Percentiles rank a stretch among this genome's conserved stretches.
phyloP scores from a whole-genome alignment of 2,888 invertebrate genomes.

The Limnephilus rhombicus region DNA sequence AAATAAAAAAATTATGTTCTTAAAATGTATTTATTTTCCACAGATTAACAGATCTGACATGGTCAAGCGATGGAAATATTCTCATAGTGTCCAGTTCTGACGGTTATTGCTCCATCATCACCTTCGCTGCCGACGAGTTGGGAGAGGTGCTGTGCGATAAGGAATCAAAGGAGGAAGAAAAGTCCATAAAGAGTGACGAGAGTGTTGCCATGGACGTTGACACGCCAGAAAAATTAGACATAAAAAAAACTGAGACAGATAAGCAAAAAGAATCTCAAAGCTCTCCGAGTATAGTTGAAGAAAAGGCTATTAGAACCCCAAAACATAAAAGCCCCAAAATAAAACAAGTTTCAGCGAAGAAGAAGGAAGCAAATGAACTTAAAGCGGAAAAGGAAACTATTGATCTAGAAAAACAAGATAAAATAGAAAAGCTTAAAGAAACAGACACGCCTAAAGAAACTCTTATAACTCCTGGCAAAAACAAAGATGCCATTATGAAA shows the following conservation, averaged over 20 bases:
- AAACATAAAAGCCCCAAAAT: slow-evolving; percentile 40
- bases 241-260: not conserved
- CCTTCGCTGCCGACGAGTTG: slow-evolving; percentile 86
- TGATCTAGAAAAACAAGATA: slow-evolving; percentile 36
- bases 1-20: not conserved
- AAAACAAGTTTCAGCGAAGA: slow-evolving; percentile 9
- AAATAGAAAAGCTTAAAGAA: slow-evolving; percentile 18
- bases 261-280: slow-evolving; percentile 13
- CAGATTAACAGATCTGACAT: slow-evolving; percentile 89
- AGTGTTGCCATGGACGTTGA: slow-evolving; percentile 35
- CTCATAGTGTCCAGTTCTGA: slow-evolving; percentile 91
- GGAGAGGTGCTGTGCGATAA: slow-evolving; percentile 74
- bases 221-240: slow-evolving; percentile 3
- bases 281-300: slow-evolving; percentile 14
- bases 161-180: slow-evolving; percentile 49
- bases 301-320: slow-evolving; percentile 28
- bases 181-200: slow-evolving; percentile 13
- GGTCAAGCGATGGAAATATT: slow-evolving; percentile 89
- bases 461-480: slow-evolving; percentile 44
- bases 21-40: slow-evolving; percentile 6
- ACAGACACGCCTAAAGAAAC: slow-evolving; percentile 1
- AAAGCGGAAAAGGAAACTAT: slow-evolving; percentile 26
- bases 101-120: slow-evolving; percentile 91
- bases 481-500: slow-evolving; percentile 26
- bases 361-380: slow-evolving; percentile 34